Conservation (phyloP, 2,888 invertebrate species). For the Drosophila demipolita region DNA sequence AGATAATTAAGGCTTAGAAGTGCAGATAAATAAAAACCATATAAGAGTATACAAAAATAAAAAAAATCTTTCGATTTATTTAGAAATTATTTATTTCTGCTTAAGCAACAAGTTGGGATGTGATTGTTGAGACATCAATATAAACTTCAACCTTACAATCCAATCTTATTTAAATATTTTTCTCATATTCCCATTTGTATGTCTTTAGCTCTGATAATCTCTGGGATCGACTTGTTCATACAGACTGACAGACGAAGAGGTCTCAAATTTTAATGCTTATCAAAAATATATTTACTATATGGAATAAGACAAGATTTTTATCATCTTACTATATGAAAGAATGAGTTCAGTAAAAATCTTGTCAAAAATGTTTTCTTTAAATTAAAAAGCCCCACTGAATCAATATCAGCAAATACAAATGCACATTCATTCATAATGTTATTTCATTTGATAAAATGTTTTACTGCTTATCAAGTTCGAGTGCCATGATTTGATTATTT, state of each 20-base stretch:
- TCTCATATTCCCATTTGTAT: not conserved
- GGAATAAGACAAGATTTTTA: not conserved
- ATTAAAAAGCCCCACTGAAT: not conserved
- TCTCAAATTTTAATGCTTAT: not conserved
- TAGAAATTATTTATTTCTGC: not conserved
- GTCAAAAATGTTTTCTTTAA: too few species aligned
- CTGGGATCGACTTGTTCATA: not conserved
- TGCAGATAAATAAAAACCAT: not conserved
- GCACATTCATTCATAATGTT: not conserved
- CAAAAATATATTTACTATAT: not conserved
- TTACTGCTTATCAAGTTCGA: not conserved
- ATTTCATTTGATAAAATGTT: not conserved
- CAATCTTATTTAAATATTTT: not conserved
- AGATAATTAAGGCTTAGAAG: not conserved
- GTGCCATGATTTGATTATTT: not conserved
- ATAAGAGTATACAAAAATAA: not conserved
- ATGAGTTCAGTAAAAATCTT: not conserved
- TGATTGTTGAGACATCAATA: not conserved
- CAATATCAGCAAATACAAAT: not conserved
- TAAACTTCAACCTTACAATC: not conserved
- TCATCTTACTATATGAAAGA: not conserved
- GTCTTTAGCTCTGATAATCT: not conserved
- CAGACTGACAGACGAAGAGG: not conserved
- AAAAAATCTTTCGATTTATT: not conserved
- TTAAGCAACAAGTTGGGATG: not conserved